Evolutionary conservation across 2,888 invertebrate species (phyloP), one percentile per base, ranked within the genome.

Genomic region (Troides oblongomaculatus): DNA sequence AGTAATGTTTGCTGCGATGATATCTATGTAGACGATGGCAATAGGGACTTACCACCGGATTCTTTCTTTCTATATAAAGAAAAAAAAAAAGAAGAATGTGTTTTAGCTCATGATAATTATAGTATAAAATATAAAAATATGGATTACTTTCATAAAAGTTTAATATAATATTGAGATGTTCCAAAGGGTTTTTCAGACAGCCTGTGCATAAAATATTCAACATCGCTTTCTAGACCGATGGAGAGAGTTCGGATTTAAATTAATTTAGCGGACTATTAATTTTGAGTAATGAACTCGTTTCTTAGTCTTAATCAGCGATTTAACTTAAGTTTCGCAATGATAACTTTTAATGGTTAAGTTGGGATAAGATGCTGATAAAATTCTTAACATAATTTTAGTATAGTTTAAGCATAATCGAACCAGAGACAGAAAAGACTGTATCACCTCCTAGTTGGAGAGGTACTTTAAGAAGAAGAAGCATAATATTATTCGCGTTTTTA

Each of bases 231-330:
- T 74, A 79, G 81, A 80, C 79, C 81, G 76, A 84, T 86, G 86
- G 85, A 80, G 79, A 84, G 88, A 89, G 83, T 89, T 88, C 78
- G 77, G 81, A 86, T 88, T 86, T 81, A 86, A 88, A 88, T 91
- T 87, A 88, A 91, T 92, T 90, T 88, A 82, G 83, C 83, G 88
- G 88, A 88, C 90, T 90, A 90, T 90, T 91, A 90, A 90, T 88
- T 89, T 88, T 87, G 86, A 88, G 85, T 89, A 87, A 88, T 86
- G 87, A 87, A 87, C 85, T 85, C 80, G 75, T 79, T 77, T 82
- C 79, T 81, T 78, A 76, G 76, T 77, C 77, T 76, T 75, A 81
- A 76, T 76, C 77, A 77, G 73, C 75, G 76, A 79, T 81, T 78
- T 77, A 71, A 73, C 74, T 75, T 71, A 74, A 75, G 63, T 74